Evolutionary conservation across 1,140 invertebrate genomes (phyloP), one percentile per base, ranked within the genome.

Genomic region (Pteromalus puparum): DNA sequence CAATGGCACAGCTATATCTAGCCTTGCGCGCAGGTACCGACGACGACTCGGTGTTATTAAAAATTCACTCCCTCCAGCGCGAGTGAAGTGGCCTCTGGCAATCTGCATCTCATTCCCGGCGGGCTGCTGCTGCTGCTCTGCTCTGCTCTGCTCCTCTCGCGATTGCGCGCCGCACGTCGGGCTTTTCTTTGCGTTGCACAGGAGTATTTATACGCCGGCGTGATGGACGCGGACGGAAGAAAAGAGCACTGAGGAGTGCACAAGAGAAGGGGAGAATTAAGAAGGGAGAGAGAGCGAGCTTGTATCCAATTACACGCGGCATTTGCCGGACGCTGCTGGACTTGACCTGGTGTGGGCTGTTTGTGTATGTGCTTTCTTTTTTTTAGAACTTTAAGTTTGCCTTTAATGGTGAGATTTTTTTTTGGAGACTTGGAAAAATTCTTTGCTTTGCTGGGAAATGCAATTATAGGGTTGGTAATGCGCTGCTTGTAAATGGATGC

Each of bases 101-200:
- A 93, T 93, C 92, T 93, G 92, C 92, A 93, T 93, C 91, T 92
- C 92, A 92, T 92, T 92, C 91, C 91, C 90, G 87, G 86, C 83
- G 89, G 89, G 38, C 38, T 42, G 38, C 9, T 42, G 7, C 30
- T 34, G 30, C 30, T 34, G 30, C 30, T 34, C 30, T 34, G 48
- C 86, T 26, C 61, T 0, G 5, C 15, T 6, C n/a, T 76, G 9
- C 42, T 72, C 24, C 30, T 34, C 13, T 81, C 53, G 34, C 79
- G 48, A 84, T 53, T 79, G 79, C 80, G 42, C 48, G 61, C 68
- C n/a, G 67, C 30, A 34, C 67, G 67, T 28, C 9, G 24, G 88
- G 67, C 67, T 70, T 83, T 83, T 72, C n/a, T 21, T 78, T 78
- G 30, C 18, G 46, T n/a, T 15, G 21, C 48, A 9, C 67, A 10